A percentile compares a stretch with the other conserved stretches of the same genome.
phyloP scores from a whole-genome alignment of 2,888 invertebrate species.

The Frankliniella intonsa region DNA sequence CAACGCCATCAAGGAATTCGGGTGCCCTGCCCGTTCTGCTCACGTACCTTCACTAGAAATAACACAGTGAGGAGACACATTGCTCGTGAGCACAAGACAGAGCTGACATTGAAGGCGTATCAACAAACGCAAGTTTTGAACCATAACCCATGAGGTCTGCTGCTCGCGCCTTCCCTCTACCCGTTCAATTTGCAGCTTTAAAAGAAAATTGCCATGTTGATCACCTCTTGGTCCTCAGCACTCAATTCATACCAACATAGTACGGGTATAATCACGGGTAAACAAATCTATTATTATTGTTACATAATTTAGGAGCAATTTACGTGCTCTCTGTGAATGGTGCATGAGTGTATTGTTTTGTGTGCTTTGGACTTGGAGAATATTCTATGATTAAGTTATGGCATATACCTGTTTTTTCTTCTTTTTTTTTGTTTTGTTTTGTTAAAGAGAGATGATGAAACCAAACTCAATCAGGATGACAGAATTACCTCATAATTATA shows the following conservation, averaged over 20 bases:
- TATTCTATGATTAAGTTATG: constrained; percentile 11
- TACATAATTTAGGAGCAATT: neutral
- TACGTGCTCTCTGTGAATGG: neutral
- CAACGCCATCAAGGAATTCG: constrained; percentile 89
- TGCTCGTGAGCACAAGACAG: constrained; percentile 81
- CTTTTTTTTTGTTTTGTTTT: neutral
- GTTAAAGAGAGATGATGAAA: constrained; percentile 18
- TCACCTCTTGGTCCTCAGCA: neutral
- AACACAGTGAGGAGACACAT: constrained; percentile 88
- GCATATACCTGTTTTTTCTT: constrained; percentile 23
- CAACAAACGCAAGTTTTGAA: constrained; percentile 46
- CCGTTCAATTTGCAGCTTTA: constrained; percentile 22
- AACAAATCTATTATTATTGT: constrained; percentile 19
- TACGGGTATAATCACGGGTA: constrained; percentile 26
- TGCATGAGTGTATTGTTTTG: constrained; percentile 10
- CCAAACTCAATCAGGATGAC: constrained; percentile 22
- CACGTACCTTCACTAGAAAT: constrained; percentile 86
- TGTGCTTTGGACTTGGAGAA: neutral
- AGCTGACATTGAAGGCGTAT: constrained; percentile 61
- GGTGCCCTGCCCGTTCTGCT: constrained; percentile 86
- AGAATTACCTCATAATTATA: constrained; percentile 27
- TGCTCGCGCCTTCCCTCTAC: constrained; percentile 25
- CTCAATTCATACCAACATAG: neutral
- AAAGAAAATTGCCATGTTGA: constrained; percentile 22
- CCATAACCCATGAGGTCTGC: constrained; percentile 15